A percentile compares a stretch with the other conserved stretches of the same genome.
phyloP scores from a whole-genome alignment of 2,113 vertebrate genomes.

The Hiodon alosoides region DNA sequence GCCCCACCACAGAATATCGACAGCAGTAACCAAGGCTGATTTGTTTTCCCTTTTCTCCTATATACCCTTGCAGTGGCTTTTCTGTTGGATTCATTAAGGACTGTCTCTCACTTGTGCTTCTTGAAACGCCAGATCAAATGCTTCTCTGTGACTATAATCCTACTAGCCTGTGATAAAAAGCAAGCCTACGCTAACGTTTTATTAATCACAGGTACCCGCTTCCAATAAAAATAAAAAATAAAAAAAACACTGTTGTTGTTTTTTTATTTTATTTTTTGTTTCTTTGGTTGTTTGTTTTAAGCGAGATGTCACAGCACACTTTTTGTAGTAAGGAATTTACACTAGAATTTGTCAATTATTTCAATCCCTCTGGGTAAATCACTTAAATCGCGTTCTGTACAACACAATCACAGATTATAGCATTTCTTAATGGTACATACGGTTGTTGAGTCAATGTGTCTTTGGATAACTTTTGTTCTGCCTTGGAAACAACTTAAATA shows the following conservation, averaged over 20 bases:
- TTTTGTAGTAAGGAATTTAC: not conserved
- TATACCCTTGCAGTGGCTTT: constrained; percentile 49
- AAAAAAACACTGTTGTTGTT: not conserved
- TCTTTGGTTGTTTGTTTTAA: not conserved
- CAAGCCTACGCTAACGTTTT: not conserved
- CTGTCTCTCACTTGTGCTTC: constrained; percentile 37
- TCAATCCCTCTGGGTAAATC: too few species aligned
- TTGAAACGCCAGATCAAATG: constrained; percentile 54
- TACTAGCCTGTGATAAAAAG: constrained; percentile 21
- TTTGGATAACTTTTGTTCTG: not conserved
- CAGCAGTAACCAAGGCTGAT: constrained; percentile 59
- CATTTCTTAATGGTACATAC: not conserved
- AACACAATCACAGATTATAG: not conserved
- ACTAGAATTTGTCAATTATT: not conserved
- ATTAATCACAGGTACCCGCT: not conserved
- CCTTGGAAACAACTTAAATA: not conserved
- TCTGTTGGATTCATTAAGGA: constrained; percentile 61
- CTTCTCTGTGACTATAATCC: constrained; percentile 36
- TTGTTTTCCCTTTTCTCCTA: constrained; percentile 58
- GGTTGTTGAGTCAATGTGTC: not conserved
- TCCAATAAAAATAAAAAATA: not conserved
- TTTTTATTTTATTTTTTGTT: not conserved
- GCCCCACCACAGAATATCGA: constrained; percentile 55
- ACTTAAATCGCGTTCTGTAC: too few species aligned
- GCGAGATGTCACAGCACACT: too few species aligned